Conservation (phyloP, 2,113 vertebrate genomes). For the Synodontis membranacea region DNA sequence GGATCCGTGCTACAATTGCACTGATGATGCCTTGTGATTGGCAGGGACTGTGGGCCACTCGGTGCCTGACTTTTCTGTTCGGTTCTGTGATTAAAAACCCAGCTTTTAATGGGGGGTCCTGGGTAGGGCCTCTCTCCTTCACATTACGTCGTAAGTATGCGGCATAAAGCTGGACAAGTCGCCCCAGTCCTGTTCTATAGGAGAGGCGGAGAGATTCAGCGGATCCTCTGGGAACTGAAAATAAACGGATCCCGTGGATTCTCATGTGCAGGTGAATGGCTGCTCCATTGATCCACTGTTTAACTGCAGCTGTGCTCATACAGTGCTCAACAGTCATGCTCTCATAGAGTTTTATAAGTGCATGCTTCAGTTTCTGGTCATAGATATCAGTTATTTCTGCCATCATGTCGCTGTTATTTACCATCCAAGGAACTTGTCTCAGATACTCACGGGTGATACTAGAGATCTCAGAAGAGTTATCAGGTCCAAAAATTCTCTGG, state of each 20-base stretch:
- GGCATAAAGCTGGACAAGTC: constrained; percentile 62
- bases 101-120: constrained; percentile 34
- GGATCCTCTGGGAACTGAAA: constrained; percentile 66
- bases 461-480: constrained; percentile 63
- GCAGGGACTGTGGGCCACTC: constrained; percentile 67
- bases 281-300: constrained; percentile 73
- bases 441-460: constrained; percentile 67
- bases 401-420: constrained; percentile 62
- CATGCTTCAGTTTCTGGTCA: constrained; percentile 66
- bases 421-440: constrained; percentile 54
- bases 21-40: constrained; percentile 66
- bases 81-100: constrained; percentile 66
- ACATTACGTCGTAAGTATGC: constrained; percentile 63
- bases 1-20: constrained; percentile 61
- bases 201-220: constrained; percentile 66
- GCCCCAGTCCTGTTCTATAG: constrained; percentile 58
- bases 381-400: constrained; percentile 68
- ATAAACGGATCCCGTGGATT: constrained; percentile 71
- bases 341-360: constrained; percentile 69
- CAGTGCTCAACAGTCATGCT: constrained; percentile 69
- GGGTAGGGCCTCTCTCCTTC: constrained; percentile 56
- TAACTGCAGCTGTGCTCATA: constrained; percentile 65
- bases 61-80: constrained; percentile 67
- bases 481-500: constrained; percentile 65
- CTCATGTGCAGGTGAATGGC: constrained; percentile 74